phyloP scores from a whole-genome alignment of 2,113 vertebrate species.

The Azemiops feae region DNA sequence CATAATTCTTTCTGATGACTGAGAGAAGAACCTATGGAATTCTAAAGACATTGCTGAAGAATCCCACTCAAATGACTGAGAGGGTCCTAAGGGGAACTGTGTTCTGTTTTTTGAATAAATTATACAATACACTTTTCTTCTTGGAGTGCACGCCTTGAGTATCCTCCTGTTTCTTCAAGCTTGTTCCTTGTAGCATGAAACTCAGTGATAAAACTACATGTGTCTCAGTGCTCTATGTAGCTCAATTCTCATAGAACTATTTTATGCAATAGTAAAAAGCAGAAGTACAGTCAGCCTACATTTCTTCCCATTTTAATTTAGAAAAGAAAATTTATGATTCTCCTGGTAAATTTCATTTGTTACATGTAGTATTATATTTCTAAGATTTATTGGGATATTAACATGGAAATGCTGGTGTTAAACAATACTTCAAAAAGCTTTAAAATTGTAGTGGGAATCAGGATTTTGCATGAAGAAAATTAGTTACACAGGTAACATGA shows the following conservation, averaged over 20 bases:
- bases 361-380: constrained; percentile 68
- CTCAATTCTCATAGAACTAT: constrained; percentile 28
- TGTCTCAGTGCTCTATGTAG: not conserved
- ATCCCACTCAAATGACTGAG: not conserved
- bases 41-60: constrained; percentile 3
- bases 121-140: not conserved
- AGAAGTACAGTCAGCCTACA: constrained; percentile 41
- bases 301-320: constrained; percentile 71
- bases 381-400: constrained; percentile 75
- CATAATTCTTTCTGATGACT: not conserved
- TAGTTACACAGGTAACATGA: constrained; percentile 77
- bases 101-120: not conserved
- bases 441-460: constrained; percentile 60
- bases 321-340: constrained; percentile 69
- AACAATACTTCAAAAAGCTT: constrained; percentile 76
- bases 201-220: not conserved
- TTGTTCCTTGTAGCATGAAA: not conserved
- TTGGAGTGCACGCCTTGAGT: not conserved
- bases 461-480: constrained; percentile 76
- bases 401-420: constrained; percentile 77
- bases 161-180: not conserved
- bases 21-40: not conserved
- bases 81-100: not conserved
- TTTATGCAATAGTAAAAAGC: constrained; percentile 48
- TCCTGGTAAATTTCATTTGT: constrained; percentile 61